phyloP scores from a whole-genome alignment of 2,113 vertebrate species.

The Corythaixoides concolor region DNA sequence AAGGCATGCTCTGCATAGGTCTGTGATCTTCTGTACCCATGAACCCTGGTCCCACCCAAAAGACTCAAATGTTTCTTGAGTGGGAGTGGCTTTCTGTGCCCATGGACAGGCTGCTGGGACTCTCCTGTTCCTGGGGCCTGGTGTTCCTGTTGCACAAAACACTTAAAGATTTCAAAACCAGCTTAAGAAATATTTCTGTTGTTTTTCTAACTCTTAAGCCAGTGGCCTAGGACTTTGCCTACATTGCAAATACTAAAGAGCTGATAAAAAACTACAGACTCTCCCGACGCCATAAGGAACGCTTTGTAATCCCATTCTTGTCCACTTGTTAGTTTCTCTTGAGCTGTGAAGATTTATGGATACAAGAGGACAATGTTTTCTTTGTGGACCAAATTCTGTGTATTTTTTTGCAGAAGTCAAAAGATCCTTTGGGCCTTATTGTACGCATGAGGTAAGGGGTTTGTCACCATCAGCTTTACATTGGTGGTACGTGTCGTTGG shows the following conservation, averaged over 20 bases:
- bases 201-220: not conserved
- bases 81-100: not conserved
- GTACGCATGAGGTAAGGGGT: not conserved
- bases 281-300: not conserved
- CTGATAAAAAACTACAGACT: not conserved
- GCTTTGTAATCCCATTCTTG: not conserved
- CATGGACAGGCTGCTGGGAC: not conserved
- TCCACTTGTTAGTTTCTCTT: not conserved
- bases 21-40: not conserved
- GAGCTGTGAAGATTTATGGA: not conserved
- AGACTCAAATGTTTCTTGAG: not conserved
- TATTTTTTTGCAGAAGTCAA: not conserved
- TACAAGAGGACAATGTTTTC: not conserved
- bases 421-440: not conserved
- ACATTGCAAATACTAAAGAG: not conserved
- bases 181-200: not conserved
- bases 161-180: not conserved
- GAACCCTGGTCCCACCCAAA: not conserved
- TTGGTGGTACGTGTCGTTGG: accelerated
- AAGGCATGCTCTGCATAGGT: not conserved
- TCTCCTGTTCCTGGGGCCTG: not conserved
- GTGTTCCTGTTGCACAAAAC: not conserved
- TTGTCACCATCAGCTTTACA: not conserved
- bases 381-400: not conserved
- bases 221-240: not conserved